phyloP scores from a whole-genome alignment of 2,113 vertebrate species.

The Mola mola region DNA sequence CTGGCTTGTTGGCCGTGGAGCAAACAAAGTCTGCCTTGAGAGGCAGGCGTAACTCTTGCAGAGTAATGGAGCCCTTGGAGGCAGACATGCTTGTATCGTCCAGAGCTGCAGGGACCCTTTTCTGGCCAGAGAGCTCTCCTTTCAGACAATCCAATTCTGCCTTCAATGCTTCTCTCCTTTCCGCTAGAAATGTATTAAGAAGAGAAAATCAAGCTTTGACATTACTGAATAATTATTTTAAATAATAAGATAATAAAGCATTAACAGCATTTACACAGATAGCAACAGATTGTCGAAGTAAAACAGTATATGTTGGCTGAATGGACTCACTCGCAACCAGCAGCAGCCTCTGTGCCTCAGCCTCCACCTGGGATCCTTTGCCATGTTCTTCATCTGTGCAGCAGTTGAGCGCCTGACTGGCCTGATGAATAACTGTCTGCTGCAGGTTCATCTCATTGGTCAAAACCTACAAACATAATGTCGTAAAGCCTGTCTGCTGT shows the following conservation, averaged over 20 bases:
- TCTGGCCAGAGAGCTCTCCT: conserved; percentile 79
- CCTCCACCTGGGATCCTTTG: conserved; percentile 94
- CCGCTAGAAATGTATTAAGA: conserved; percentile 75
- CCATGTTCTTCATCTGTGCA: conserved; percentile 97
- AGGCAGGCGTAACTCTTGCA: conserved; percentile 92
- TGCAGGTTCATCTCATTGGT: conserved; percentile 92
- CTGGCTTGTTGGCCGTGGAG: conserved; percentile 87
- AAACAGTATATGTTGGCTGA: too few relatives aligned
- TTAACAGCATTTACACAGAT: too few relatives aligned
- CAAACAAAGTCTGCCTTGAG: conserved; percentile 97
- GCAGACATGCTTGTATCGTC: conserved; percentile 67
- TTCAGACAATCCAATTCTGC: conserved; percentile 88
- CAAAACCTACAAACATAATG: conserved; percentile 68
- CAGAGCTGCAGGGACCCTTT: conserved; percentile 58
- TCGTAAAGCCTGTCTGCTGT: too few relatives aligned
- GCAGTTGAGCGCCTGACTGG: conserved; percentile 97
- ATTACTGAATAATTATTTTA: too few relatives aligned
- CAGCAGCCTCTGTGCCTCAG: conserved; percentile 94
- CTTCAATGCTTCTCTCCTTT: conserved; percentile 88
- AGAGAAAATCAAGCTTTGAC: too few relatives aligned
- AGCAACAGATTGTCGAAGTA: too few relatives aligned
- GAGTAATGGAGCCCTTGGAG: conserved; percentile 88
- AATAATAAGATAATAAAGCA: too few relatives aligned
- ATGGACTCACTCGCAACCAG: conserved; percentile 89
- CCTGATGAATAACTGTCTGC: conserved; percentile 96